Evolutionary conservation across 2,888 invertebrate genomes (phyloP), one percentile per base, ranked within the genome.

Genomic region (Zele albiditarsus): DNA sequence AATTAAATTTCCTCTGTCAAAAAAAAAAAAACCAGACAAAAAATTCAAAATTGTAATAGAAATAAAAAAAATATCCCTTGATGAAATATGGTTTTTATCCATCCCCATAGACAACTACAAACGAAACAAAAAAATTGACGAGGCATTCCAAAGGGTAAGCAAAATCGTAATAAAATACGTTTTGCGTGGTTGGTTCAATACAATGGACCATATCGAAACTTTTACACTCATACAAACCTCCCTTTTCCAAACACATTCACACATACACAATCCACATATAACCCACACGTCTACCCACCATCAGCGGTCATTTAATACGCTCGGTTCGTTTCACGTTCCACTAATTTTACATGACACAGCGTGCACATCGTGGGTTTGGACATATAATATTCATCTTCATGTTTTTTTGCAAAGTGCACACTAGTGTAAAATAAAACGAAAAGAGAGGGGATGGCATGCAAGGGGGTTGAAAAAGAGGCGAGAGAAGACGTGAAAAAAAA

Each of bases 311-410:
- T 78, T 78, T 74, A 77, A 80, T 80, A 75, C 76, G 53, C 77
- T 78, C 65, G 75, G 72, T 78, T 78, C 77, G 74, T 74, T 80
- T 76, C 73, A 78, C 77, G 77, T 75, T 80, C 62, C 72, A 75
- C 76, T 74, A 78, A 78, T 78, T 75, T 68, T 49, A 77, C 74
- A 10, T 57, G 49, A 74, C 66, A 38, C 60, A 66, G 49, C 71
- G 57, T 66, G 67, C 42, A 67, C 71, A 75, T 46, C 60, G 38
- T 38, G 68, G 58, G 65, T 63, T 53, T 53, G 53, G 53, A 53
- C 63, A 70, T 46, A 74, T 74, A 74, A 74, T 70, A 74, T 74
- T 74, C 74, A 74, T 74, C 74, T 74, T 74, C 65, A 57, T 58
- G 31, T 65, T 65, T 58, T 58, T 58, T 25, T 8, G 12, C 6